Conservation (phyloP, 2,888 invertebrate species). For the Bimastos eiseni region DNA sequence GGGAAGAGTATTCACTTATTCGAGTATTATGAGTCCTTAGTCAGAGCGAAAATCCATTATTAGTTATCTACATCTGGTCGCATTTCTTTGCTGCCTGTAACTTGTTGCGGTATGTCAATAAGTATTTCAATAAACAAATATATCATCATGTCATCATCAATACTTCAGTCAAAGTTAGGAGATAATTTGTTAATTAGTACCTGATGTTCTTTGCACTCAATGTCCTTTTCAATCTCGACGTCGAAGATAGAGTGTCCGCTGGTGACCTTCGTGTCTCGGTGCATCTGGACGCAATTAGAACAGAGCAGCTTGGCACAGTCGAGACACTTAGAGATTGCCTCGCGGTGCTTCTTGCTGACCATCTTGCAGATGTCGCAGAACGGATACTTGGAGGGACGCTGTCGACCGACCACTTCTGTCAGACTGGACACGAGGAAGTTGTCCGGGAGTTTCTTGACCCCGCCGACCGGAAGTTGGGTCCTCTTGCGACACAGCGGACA, state of each 20-base stretch:
- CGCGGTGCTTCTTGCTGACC: slow-evolving; percentile 58
- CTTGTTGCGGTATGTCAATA: too few species aligned
- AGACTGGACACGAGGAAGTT: slow-evolving; percentile 63
- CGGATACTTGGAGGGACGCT: slow-evolving; percentile 60
- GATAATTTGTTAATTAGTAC: slow-evolving; percentile 42
- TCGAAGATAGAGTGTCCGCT: slow-evolving; percentile 62
- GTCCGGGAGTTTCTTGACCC: slow-evolving; percentile 63
- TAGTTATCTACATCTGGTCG: too few species aligned
- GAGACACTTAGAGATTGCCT: slow-evolving; percentile 61
- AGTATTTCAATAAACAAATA: too few species aligned
- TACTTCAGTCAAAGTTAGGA: too few species aligned
- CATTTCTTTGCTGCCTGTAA: too few species aligned
- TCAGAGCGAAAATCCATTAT: too few species aligned
- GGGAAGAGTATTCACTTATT: too few species aligned
- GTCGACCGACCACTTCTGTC: slow-evolving; percentile 57
- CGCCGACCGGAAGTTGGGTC: slow-evolving; percentile 62
- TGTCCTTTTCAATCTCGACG: slow-evolving; percentile 62
- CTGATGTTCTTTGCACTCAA: slow-evolving; percentile 62
- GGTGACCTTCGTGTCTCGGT: slow-evolving; percentile 61
- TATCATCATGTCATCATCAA: too few species aligned
- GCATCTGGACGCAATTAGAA: slow-evolving; percentile 59
- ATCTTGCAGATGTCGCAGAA: slow-evolving; percentile 63
- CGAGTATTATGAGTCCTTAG: too few species aligned
- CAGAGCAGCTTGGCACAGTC: slow-evolving; percentile 63
- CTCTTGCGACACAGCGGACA: slow-evolving; percentile 63